Evolutionary conservation across 2,888 invertebrate species (phyloP).

Genomic region (Plagodis dolabraria): DNA sequence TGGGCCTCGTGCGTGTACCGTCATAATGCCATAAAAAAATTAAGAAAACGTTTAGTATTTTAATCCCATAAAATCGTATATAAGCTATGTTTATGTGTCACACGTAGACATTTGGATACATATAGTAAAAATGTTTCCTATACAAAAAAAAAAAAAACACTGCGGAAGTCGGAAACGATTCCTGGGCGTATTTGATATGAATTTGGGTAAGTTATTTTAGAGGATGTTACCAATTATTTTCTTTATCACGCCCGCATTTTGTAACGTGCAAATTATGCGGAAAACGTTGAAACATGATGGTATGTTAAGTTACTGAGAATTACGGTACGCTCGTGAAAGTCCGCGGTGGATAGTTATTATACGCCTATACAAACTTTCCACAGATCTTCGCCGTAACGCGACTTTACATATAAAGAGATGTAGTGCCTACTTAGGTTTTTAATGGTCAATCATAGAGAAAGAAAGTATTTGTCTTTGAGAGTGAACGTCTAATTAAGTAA

Average conservation of each 20-base stretch:
- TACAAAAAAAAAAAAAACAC: too few relatives aligned
- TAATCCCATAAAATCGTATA: too few relatives aligned
- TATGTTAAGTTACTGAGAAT: slow-evolving; percentile 51
- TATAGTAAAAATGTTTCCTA: too few relatives aligned
- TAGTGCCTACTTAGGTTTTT: slow-evolving; percentile 31
- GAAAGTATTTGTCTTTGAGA: slow-evolving; percentile 30
- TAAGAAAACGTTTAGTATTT: too few relatives aligned
- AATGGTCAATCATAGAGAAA: slow-evolving; percentile 27
- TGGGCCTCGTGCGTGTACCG: too few relatives aligned
- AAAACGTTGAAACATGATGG: slow-evolving; percentile 42
- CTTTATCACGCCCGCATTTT: slow-evolving; percentile 30
- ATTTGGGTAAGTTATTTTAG: too few relatives aligned
- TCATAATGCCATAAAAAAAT: too few relatives aligned
- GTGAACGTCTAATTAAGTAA: slow-evolving; percentile 28
- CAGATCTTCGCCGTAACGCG: slow-evolving; percentile 50
- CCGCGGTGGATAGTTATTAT: slow-evolving; percentile 48
- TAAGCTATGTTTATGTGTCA: too few relatives aligned
- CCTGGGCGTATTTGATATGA: too few relatives aligned
- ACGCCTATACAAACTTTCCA: slow-evolving; percentile 60
- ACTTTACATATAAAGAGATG: slow-evolving; percentile 30
- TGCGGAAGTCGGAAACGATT: too few relatives aligned
- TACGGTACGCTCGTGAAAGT: slow-evolving; percentile 62
- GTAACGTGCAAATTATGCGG: slow-evolving; percentile 36
- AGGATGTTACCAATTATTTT: slow-evolving; percentile 11
- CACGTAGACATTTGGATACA: too few relatives aligned